These are phyloP conservation scores for Corythornis vintsioides DNA, from an alignment of 2,113 vertebrate species.

Conservation along the genomic window DNA sequence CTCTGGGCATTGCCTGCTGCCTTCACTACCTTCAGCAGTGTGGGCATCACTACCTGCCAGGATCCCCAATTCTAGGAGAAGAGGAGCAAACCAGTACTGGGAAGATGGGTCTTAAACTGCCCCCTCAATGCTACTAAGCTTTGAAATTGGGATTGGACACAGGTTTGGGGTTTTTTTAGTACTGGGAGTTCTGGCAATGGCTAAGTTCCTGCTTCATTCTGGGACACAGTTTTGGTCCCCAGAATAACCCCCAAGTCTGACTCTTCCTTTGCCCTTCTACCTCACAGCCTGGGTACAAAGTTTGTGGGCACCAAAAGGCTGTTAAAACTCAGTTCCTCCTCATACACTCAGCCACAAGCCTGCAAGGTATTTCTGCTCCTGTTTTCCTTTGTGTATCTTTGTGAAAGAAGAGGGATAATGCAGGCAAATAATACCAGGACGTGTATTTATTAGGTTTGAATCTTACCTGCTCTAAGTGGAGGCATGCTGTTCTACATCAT, in stretches of 20 bases:
- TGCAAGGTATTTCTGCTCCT: neutral
- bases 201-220: neutral
- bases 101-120: neutral
- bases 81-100: neutral
- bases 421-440: neutral
- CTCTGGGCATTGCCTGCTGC: neutral
- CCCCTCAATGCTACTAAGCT: neutral
- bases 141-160: neutral
- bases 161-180: neutral
- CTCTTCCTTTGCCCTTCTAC: neutral
- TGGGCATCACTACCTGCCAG: fast-evolving
- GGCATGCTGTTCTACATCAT: neutral
- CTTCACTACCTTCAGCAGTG: neutral
- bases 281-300: neutral
- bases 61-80: neutral
- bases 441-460: neutral
- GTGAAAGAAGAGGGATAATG: neutral
- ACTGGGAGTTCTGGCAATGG: neutral
- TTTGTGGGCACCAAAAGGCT: neutral
- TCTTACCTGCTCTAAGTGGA: neutral
- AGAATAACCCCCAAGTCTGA: neutral
- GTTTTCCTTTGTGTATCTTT: neutral
- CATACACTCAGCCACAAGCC: fast-evolving
- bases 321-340: neutral
- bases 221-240: neutral